Percentiles rank a stretch among this genome's conserved stretches.
Evolutionary conservation across 2,797 vertebrate species (phyloP).

Genomic region (Acridotheres tristis): DNA sequence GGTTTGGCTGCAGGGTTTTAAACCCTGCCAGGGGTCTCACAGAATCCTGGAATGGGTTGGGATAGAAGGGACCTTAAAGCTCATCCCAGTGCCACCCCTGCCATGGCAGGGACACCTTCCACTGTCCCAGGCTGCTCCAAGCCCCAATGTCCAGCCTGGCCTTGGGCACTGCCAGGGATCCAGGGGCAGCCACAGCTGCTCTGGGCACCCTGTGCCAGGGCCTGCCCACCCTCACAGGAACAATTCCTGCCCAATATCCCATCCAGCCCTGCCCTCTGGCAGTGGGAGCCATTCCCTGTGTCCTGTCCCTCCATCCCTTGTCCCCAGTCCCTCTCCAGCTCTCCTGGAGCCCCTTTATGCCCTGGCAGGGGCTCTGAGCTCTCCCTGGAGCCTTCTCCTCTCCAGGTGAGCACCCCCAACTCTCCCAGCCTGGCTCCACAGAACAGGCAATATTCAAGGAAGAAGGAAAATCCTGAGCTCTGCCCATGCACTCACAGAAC

Average conservation of each 20-base stretch:
- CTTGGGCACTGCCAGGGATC: background rate
- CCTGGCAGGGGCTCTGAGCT: accelerated
- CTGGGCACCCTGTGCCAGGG: background rate
- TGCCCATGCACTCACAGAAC: background rate
- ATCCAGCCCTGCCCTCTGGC: background rate
- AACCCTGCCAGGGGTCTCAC: background rate
- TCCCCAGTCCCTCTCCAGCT: background rate
- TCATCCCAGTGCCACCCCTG: accelerated
- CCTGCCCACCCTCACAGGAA: accelerated
- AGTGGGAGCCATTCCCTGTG: background rate
- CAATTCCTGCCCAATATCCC: background rate
- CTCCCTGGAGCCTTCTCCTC: background rate
- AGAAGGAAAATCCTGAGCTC: background rate
- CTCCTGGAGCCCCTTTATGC: background rate
- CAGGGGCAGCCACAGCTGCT: background rate
- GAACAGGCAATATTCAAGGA: background rate
- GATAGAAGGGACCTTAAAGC: background rate
- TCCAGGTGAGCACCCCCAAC: background rate
- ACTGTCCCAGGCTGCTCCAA: background rate
- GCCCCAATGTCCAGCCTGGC: background rate
- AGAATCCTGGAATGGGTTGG: background rate
- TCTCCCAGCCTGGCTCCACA: background rate
- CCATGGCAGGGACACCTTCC: background rate
- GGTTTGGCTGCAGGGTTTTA: background rate
- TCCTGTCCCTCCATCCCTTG: background rate